These are phyloP conservation scores for Dunckerocampus dactyliophorus DNA, from an alignment of 2,113 vertebrate species.

Conservation along the genomic window DNA sequence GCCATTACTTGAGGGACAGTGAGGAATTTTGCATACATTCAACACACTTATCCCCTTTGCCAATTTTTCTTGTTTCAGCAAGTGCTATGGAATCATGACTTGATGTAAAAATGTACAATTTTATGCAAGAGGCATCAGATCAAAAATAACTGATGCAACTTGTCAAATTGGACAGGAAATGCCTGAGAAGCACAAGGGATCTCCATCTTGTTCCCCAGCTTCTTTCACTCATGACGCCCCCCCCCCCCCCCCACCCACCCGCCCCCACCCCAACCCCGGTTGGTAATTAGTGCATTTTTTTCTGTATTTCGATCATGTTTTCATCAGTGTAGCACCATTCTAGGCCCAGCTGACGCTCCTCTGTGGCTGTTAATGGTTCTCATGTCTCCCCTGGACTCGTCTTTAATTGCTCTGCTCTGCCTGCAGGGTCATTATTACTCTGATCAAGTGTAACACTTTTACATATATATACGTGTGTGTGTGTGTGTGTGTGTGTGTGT, in stretches of 20 bases:
- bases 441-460: conserved; percentile 59
- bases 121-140: conserved; percentile 55
- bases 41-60: too few species aligned
- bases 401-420: conserved; percentile 70
- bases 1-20: too few species aligned
- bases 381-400: conserved; percentile 67
- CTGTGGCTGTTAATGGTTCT: conserved; percentile 70
- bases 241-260: too few species aligned
- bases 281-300: conserved; percentile 69
- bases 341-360: conserved; percentile 48
- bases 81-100: conserved; percentile 31
- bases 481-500: too few species aligned
- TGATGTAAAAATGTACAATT: conserved; percentile 54
- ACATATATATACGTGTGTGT: neutral
- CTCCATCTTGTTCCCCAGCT: conserved; percentile 25
- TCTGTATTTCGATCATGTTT: conserved; percentile 58
- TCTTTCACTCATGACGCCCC: conserved; percentile 8
- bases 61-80: too few species aligned
- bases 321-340: conserved; percentile 55
- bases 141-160: conserved; percentile 70
- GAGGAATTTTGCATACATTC: too few species aligned
- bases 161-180: conserved; percentile 68
- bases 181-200: conserved; percentile 59
- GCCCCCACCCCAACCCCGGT: too few species aligned
- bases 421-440: conserved; percentile 70